Evolutionary conservation across 2,888 invertebrate genomes (phyloP), one percentile per base, ranked within the genome.

Genomic region (Patella ulyssiponensis): DNA sequence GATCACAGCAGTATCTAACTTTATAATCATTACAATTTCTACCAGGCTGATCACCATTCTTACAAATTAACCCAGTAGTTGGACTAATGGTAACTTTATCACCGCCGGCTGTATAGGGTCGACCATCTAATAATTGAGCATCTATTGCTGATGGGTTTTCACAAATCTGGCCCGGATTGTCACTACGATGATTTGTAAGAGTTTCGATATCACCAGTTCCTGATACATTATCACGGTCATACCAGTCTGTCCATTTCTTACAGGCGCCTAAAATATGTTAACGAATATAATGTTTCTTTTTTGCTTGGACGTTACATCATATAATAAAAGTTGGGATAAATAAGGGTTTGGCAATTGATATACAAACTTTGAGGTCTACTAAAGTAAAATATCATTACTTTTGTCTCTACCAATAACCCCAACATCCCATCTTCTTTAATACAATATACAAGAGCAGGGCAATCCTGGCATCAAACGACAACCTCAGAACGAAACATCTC

Each of bases 141-240:
- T 64, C 64, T 23, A 64, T 14, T 23, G 20, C 64, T 23, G 14
- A 20, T 64, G 64, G 64, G 0, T 23, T 23, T 64, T 64, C 64
- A 64, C 64, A 64, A 23, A 64, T 64, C 14, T 64, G 3, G 14
- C 64, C 64, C 14, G 20, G 20, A 64, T 64, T 2, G 12, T 64
- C 12, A 2, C 17, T 17, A 23, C 23, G 9, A 23, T n/a, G 23
- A 23, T 11, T 14, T 15, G 64, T 12, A 64, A 64, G 64, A 64
- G 20, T 12, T 64, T 64, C 64, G 3, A 20, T 12, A 64, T 64
- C 64, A 64, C 64, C 64, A 64, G 5, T 23, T 64, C 20, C 64
- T 23, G 64, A 23, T 64, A 23, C 20, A 64, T 64, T 64, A 64
- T 64, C 64, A 23, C 64, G 64, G 4, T 64, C 64, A 64, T 64